Percentiles rank a stretch among this genome's conserved stretches.
These are phyloP conservation scores for Rhinella marina DNA, from an alignment of 2,797 vertebrate genomes.

Conservation along the genomic window DNA sequence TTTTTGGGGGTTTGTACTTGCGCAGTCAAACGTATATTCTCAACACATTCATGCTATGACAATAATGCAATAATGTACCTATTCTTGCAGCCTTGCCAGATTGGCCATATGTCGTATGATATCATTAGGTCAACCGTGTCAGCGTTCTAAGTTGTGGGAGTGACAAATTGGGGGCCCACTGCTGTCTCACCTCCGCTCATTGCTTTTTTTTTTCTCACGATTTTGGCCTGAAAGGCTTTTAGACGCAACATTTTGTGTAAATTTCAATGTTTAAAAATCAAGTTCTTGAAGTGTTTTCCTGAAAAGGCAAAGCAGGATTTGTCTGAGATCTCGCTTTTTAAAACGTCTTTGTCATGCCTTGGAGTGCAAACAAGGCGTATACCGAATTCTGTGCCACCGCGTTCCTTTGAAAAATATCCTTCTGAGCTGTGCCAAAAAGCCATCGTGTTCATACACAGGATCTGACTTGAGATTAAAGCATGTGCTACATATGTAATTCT, in stretches of 20 bases:
- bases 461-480: slow-evolving; percentile 18
- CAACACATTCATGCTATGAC: slow-evolving; percentile 79
- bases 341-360: slow-evolving; percentile 12
- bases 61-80: slow-evolving; percentile 66
- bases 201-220: slow-evolving; percentile 51
- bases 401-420: slow-evolving; percentile 30
- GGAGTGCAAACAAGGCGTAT: slow-evolving; percentile 18
- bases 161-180: slow-evolving; percentile 41
- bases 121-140: slow-evolving; percentile 69
- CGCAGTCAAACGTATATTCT: slow-evolving; percentile 79
- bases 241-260: slow-evolving; percentile 21
- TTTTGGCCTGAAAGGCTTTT: slow-evolving; percentile 36
- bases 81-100: slow-evolving; percentile 66
- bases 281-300: slow-evolving; percentile 5
- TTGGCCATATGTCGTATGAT: slow-evolving; percentile 87
- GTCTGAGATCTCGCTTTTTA: slow-evolving; percentile 6
- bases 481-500: slow-evolving; percentile 1
- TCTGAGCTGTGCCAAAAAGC: slow-evolving; percentile 18
- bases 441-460: slow-evolving; percentile 22
- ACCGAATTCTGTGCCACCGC: slow-evolving; percentile 26
- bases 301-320: slow-evolving; percentile 17
- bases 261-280: neutral
- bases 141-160: slow-evolving; percentile 67
- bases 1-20: slow-evolving; percentile 84
- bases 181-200: neutral